Percentiles rank a stretch among this genome's conserved stretches.
phyloP scores from a whole-genome alignment of 2,797 vertebrate species.

The Clarias pachynema region DNA sequence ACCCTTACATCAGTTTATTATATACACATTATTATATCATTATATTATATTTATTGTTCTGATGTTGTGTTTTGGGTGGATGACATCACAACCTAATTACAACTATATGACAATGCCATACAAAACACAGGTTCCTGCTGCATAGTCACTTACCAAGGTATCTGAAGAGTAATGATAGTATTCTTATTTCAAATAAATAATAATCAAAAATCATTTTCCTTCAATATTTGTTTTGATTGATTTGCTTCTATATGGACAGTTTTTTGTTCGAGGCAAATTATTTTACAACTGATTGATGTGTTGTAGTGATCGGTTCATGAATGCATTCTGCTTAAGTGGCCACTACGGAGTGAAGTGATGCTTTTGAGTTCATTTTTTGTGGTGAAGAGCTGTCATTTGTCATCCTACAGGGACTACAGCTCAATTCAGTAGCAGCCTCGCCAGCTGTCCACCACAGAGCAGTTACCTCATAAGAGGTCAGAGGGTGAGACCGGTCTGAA shows the following conservation, averaged over 20 bases:
- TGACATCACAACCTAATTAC: too few species aligned
- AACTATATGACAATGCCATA: too few species aligned
- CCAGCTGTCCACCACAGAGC: conserved; percentile 65
- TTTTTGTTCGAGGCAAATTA: background rate
- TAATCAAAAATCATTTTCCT: background rate
- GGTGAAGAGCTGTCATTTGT: conserved; percentile 76
- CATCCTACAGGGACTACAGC: conserved; percentile 73
- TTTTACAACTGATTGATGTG: conserved; percentile 8
- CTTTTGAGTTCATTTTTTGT: conserved; percentile 57
- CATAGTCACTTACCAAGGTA: background rate
- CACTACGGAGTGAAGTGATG: conserved; percentile 65
- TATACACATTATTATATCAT: too few species aligned
- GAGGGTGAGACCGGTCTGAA: conserved; percentile 70
- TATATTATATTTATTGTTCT: too few species aligned
- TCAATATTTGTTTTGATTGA: background rate
- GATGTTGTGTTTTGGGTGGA: too few species aligned
- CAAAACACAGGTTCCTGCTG: too few species aligned
- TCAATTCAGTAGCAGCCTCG: conserved; percentile 52
- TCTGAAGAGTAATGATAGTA: background rate
- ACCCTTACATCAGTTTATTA: too few species aligned
- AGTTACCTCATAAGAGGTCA: conserved; percentile 59
- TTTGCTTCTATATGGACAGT: background rate
- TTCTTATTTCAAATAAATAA: background rate
- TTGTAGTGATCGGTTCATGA: background rate
- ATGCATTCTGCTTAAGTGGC: conserved; percentile 63